phyloP scores from a whole-genome alignment of 53 echinoderm and acorn worm genomes.

The Mesocentrotus franciscanus region DNA sequence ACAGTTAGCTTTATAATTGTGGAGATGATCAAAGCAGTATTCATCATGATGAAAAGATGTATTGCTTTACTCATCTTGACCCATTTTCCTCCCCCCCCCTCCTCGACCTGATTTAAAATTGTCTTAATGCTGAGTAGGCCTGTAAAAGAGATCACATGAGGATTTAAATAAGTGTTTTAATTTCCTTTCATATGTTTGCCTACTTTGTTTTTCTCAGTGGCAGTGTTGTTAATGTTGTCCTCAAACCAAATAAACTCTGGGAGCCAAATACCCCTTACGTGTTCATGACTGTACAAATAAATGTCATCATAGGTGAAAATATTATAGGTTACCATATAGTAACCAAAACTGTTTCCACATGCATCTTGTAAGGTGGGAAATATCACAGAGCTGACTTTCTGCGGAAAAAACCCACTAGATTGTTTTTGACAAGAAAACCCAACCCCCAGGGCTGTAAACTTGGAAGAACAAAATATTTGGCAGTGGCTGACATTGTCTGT shows the following conservation, averaged over 20 bases:
- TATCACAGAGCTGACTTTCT: neutral
- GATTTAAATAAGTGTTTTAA: no score
- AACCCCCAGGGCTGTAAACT: slow-evolving; percentile 16
- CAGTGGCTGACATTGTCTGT: slow-evolving; percentile 23
- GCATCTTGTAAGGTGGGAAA: neutral
- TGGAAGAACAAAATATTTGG: slow-evolving; percentile 33
- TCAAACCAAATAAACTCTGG: neutral
- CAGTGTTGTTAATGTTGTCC: neutral
- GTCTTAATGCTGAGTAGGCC: no score
- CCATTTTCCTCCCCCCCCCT: no score
- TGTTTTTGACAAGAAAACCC: slow-evolving; percentile 35
- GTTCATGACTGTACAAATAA: neutral
- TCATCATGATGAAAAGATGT: no score
- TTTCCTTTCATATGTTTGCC: neutral
- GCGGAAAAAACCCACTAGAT: slow-evolving; percentile 4
- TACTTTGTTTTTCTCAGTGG: neutral
- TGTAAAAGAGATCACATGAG: no score
- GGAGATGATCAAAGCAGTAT: no score
- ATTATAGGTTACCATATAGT: neutral
- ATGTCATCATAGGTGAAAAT: neutral
- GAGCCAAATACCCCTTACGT: neutral
- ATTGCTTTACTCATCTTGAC: no score
- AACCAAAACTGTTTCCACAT: slow-evolving; percentile 5
- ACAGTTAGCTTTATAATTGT: no score
- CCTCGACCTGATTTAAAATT: no score